Evolutionary conservation across 2,113 vertebrate species (phyloP).

Genomic region (Hemiprocne comata): DNA sequence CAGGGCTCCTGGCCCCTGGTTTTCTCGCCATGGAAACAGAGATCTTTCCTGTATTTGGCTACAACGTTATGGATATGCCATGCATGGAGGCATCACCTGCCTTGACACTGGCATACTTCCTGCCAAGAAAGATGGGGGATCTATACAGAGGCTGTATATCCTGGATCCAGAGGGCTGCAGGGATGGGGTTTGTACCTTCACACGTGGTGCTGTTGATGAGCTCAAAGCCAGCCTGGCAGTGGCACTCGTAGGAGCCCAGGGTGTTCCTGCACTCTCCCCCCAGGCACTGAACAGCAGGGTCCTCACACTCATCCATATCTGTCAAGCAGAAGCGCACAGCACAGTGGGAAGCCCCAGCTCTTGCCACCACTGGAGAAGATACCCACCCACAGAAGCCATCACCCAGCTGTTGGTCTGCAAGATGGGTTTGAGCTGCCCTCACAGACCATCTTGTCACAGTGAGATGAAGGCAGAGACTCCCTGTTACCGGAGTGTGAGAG

Average conservation of each 20-base stretch:
- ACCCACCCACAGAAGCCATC: neutral
- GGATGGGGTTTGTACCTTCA: constrained; percentile 53
- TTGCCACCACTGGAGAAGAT: neutral
- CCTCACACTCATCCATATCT: constrained; percentile 81
- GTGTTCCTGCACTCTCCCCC: constrained; percentile 81
- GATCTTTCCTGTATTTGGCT: neutral
- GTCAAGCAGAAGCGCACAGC: constrained; percentile 45
- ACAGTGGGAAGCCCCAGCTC: neutral
- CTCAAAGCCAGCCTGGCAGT: constrained; percentile 78
- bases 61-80: neutral
- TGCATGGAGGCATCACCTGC: neutral
- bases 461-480: neutral
- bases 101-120: neutral
- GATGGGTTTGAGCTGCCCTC: neutral
- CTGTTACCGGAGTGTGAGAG: neutral
- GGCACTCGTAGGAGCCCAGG: constrained; percentile 80
- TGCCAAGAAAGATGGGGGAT: neutral
- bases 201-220: constrained; percentile 67
- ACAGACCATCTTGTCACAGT: neutral
- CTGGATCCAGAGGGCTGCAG: neutral
- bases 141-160: neutral
- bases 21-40: neutral
- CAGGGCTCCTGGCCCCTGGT: neutral
- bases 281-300: constrained; percentile 64
- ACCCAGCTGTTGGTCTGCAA: neutral